These are phyloP conservation scores for Parthenolecanium corni DNA, from an alignment of 2,888 invertebrate species.

Conservation along the genomic window DNA sequence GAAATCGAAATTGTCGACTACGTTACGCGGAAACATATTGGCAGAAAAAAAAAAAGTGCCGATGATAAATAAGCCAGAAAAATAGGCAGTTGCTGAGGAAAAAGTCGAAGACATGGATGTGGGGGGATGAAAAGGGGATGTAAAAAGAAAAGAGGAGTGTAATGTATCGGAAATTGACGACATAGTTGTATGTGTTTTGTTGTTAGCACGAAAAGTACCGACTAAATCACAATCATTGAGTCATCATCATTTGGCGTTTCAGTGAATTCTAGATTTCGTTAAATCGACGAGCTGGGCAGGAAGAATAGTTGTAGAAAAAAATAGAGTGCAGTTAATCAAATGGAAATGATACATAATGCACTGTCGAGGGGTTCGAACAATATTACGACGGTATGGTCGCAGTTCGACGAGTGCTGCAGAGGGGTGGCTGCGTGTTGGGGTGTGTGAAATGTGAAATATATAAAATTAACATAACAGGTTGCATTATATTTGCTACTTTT, in stretches of 20 bases:
- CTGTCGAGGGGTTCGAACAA: conserved; percentile 3
- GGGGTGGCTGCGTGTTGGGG: conserved; percentile 5
- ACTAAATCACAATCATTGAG: conserved; percentile 22
- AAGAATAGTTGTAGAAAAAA: conserved; percentile 18
- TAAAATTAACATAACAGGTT: conserved; percentile 28
- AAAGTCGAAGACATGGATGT: background rate
- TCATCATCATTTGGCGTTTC: conserved; percentile 28
- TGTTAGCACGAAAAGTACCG: background rate
- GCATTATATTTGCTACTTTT: conserved; percentile 9
- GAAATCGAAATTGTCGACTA: too few relatives aligned
- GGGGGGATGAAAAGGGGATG: background rate
- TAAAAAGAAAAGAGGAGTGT: conserved; percentile 10
- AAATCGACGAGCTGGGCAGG: conserved; percentile 13
- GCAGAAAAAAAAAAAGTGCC: too few relatives aligned
- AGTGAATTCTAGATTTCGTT: conserved; percentile 26
- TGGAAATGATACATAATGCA: conserved; percentile 27
- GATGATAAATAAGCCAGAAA: too few relatives aligned
- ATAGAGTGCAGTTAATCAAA: conserved; percentile 29
- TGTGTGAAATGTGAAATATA: conserved; percentile 18
- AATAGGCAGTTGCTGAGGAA: too few relatives aligned
- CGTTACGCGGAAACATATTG: too few relatives aligned
- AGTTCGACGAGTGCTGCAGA: background rate
- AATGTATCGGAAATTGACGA: conserved; percentile 28
- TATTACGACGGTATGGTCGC: background rate
- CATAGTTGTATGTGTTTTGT: background rate